phyloP scores from a whole-genome alignment of 1,140 invertebrate genomes.

The Macrostomum lignano region DNA sequence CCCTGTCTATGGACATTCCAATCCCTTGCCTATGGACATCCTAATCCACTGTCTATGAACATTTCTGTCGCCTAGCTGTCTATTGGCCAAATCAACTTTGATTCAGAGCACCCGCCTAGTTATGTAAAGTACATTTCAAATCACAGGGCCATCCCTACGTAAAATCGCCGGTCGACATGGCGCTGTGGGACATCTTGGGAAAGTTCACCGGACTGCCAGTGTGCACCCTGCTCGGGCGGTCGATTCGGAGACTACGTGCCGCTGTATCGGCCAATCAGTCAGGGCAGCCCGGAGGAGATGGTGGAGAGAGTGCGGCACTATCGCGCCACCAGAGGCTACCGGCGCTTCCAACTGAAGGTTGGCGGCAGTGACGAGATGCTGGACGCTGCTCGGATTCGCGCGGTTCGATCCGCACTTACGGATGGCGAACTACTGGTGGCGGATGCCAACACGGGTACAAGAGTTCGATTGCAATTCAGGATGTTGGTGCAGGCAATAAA shows the following conservation, averaged over 20 bases:
- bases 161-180: slow-evolving; percentile 5
- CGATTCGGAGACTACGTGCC: slow-evolving; percentile 1
- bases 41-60: no score
- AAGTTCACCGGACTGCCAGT: slow-evolving; percentile 4
- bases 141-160: slow-evolving; percentile 5
- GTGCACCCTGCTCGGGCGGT: slow-evolving; percentile 5
- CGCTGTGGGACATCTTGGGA: slow-evolving; percentile 6
- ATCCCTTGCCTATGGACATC: no score
- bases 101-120: no score
- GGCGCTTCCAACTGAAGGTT: slow-evolving; percentile 1
- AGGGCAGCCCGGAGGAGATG: not conserved
- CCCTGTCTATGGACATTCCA: no score
- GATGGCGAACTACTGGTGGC: not conserved
- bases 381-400: not conserved
- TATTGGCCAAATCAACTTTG: no score
- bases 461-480: no score
- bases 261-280: slow-evolving; percentile 2
- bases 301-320: not conserved
- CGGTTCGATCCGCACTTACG: not conserved
- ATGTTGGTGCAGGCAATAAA: no score
- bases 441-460: slow-evolving; percentile 2
- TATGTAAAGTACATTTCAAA: not conserved
- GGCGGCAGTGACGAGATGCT: slow-evolving; percentile 3
- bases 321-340: slow-evolving; percentile 2
- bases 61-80: no score